Evolutionary conservation across 2,888 invertebrate genomes (phyloP), one percentile per base, ranked within the genome.

Genomic region (Aricia artaxerxes): DNA sequence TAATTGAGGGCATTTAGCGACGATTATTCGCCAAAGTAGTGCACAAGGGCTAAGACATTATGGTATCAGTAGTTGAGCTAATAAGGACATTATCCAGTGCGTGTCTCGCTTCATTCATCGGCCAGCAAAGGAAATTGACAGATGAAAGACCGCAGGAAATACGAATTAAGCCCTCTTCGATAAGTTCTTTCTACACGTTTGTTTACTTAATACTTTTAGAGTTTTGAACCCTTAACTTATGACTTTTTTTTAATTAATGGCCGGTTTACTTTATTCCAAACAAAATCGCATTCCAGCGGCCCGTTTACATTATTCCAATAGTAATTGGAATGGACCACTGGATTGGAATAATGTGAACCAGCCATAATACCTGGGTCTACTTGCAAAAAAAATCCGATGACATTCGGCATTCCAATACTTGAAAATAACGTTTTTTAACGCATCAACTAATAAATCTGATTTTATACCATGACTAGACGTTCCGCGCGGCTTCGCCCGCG

Each of bases 131-230:
- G 88, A 91, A 92, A 93, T 93, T 92, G 91, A 89, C 88, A 88
- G 88, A 91, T 88, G 89, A 92, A 91, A 91, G 91, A 89, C 87
- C 87, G 82, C 91, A 90, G 93, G 93, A 93, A 90, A 92, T 91
- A 86, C 87, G 88, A 89, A 93, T 93, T 92, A 93, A 86, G 88
- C 86, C 85, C 85, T 87, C 86, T 89, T 89, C 89, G 89, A 90
- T 88, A 85, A 84, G 84, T 86, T 86, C 86, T 86, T 85, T 85
- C 86, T 86, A 85, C 64, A 60, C 75, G 79, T 79, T 80, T 78
- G 78, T 81, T 81, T 79, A 64, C 24, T 24, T 24, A 24, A 24
- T 24, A 24, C 79, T 79, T 78, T 76, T 78, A 80, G 80, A 57
- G 69, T 60, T n/a, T 40, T 38, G 49, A 49, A 75, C 44, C 24